phyloP scores from a whole-genome alignment of 2,888 invertebrate genomes.

The Phyllotreta cruciferae region DNA sequence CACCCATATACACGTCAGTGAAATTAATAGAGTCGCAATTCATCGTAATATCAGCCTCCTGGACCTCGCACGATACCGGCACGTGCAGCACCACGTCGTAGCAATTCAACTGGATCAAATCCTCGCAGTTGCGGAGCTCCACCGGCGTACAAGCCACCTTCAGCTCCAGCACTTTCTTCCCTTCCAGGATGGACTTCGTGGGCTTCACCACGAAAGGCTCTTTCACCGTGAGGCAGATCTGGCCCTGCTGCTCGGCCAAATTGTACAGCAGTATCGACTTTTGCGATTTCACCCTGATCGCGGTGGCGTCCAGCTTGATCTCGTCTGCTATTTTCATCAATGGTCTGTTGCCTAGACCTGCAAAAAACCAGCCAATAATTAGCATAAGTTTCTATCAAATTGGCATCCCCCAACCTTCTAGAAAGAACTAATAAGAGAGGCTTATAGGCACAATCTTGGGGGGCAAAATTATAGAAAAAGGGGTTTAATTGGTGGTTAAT shows the following conservation, averaged over 20 bases:
- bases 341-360: constrained; percentile 65
- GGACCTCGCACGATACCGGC: constrained; percentile 56
- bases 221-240: constrained; percentile 60
- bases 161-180: constrained; percentile 62
- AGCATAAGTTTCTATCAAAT: neutral
- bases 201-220: constrained; percentile 65
- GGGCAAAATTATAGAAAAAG: no score
- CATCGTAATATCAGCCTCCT: constrained; percentile 62
- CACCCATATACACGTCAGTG: constrained; percentile 66
- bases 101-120: constrained; percentile 18
- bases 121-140: constrained; percentile 14
- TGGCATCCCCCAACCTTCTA: neutral
- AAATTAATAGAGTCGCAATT: constrained; percentile 64
- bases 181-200: constrained; percentile 60
- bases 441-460: no score
- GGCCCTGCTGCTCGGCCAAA: constrained; percentile 62
- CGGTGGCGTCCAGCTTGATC: constrained; percentile 62
- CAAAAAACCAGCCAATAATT: constrained; percentile 39
- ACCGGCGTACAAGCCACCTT: constrained; percentile 64
- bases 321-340: constrained; percentile 68
- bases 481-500: constrained; percentile 2
- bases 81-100: constrained; percentile 27
- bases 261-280: constrained; percentile 65
- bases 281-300: constrained; percentile 62
- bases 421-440: neutral